Evolutionary conservation across 1,140 invertebrate genomes (phyloP), one percentile per base, ranked within the genome.

Genomic region (Rhizoglyphus robini): DNA sequence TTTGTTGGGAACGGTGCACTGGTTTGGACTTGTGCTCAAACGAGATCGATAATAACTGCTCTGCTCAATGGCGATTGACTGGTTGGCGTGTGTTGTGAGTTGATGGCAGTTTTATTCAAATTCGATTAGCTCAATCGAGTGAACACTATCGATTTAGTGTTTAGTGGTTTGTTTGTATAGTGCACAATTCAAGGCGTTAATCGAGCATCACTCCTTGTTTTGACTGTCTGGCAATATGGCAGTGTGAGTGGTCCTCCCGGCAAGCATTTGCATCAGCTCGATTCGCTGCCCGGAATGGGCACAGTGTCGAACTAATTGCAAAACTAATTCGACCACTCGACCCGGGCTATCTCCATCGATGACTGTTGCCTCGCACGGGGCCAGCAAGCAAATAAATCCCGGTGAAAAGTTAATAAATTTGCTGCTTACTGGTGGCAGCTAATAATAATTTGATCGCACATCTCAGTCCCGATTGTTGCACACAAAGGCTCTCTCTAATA

Each of bases 391-490:
- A 18, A 41, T 41, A 41, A 18, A 41, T 41, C 36, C 8, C 8
- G 18, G 36, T 41, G 36, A 41, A 41, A 41, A 41, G 36, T 41
- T 41, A 41, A 41, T 41, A 41, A 41, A 41, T 41, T 41, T 41
- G 36, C 36, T 41, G 8, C 36, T 41, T 41, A 41, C 36, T 41
- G 36, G 36, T 41, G 36, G 51, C 51, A 54, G 51, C 8, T 54
- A 54, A 54, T 54, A 54, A 54, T 54, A 54, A 54, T 54, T 54
- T 54, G 51, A 54, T 54, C 51, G 51, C 51, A 8, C 23, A 41
- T 18, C 8, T 18, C 18, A 41, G 8, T 11, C 36, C 8, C 36
- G 36, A 41, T 41, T 8, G 8, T 41, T 41, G 36, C 51, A 54
- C 23, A 54, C 51, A 54, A 54, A 54, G 20, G 51, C 20, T 23